Evolutionary conservation across 2,888 invertebrate species (phyloP).

Genomic region (Gandaritis pyraliata): DNA sequence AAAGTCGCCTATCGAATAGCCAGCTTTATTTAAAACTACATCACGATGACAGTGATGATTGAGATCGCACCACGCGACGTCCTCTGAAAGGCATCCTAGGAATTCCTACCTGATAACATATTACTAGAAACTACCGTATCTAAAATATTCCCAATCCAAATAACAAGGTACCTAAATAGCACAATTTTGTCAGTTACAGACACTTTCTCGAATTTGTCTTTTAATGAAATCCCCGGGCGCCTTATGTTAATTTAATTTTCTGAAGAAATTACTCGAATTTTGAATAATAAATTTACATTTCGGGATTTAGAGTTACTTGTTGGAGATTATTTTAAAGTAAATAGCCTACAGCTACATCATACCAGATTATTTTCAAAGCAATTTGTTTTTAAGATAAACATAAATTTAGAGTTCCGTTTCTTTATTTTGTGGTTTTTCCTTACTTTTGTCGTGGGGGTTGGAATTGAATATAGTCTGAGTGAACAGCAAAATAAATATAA

Average conservation of each 20-base stretch:
- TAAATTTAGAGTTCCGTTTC: too few species aligned
- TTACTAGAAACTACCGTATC: conserved; percentile 56
- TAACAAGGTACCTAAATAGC: conserved; percentile 52
- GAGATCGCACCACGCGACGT: conserved; percentile 38
- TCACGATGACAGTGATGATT: conserved; percentile 52
- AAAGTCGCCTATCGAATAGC: conserved; percentile 13
- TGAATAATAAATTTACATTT: conserved; percentile 37
- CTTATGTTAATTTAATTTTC: conserved; percentile 41
- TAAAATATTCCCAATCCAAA: conserved; percentile 64
- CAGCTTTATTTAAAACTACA: conserved; percentile 51
- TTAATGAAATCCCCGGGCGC: conserved; percentile 40
- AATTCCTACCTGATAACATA: conserved; percentile 51
- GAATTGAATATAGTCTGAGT: too few species aligned
- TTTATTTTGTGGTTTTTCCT: too few species aligned
- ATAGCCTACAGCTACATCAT: background rate
- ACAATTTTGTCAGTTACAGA: conserved; percentile 39
- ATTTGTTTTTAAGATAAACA: too few species aligned
- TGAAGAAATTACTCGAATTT: conserved; percentile 39
- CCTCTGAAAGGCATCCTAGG: conserved; percentile 50
- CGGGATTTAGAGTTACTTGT: conserved; percentile 14
- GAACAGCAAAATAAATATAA: too few species aligned
- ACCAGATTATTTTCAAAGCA: background rate
- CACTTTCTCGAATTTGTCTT: conserved; percentile 33
- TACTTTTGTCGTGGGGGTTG: too few species aligned
- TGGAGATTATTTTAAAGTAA: conserved; percentile 18